Evolutionary conservation across 2,888 invertebrate genomes (phyloP), one percentile per base, ranked within the genome.

Genomic region (Xestia rhomboidea): DNA sequence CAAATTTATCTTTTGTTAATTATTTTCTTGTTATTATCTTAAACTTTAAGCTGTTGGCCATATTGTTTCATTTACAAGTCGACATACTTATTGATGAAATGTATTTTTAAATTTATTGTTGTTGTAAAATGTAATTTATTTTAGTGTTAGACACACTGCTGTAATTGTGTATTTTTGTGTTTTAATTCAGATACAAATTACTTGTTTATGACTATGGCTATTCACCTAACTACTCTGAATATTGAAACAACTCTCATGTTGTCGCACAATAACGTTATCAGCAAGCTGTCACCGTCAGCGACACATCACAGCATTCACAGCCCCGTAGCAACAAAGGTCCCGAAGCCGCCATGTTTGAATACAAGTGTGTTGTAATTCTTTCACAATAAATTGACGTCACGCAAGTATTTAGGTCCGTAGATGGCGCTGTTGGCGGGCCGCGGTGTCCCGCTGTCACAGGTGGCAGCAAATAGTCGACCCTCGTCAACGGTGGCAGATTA

Each of bases 381-480:
- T 82, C 68, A 87, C 87, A 87, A 90, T 91, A 88, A 89, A 91
- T 91, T 84, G 87, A 89, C 83, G 89, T 89, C 87, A 85, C 83
- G 83, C 72, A 86, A 84, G 88, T 87, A 87, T 88, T 88, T 87
- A 85, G 85, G 87, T 86, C 69, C 84, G 72, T 60, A 79, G 85
- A 82, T 74, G 76, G 87, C 80, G 86, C 84, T 84, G 78, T 72
- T 82, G 84, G 74, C 34, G 34, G 82, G 85, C 74, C 30, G 44
- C 62, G 73, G 62, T 51, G 77, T 76, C 88, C 85, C 86, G 79
- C 87, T 90, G 91, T 90, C 92, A 89, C 92, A 90, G 91, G 93
- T 93, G 92, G 90, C 87, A 87, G 89, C 92, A 91, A 91, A 91
- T 91, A 90, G 92, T 89, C 90, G 90, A 93, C 93, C 93, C 92